A percentile compares a stretch with the other conserved stretches of the same genome.
Conservation (phyloP, 2,888 invertebrate species). For the Drosophila pegasa region DNA sequence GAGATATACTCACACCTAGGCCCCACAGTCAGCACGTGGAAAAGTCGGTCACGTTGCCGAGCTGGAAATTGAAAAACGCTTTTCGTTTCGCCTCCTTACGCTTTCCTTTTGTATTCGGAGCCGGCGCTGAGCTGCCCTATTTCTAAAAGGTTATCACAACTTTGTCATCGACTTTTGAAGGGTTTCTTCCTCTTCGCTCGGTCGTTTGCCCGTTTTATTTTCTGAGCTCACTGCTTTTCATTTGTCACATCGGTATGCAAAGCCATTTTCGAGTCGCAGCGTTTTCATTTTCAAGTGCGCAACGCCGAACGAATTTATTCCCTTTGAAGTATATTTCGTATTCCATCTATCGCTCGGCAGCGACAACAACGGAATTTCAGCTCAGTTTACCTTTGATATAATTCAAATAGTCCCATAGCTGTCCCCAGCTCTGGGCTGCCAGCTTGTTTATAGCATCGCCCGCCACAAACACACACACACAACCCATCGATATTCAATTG, state of each 20-base stretch:
- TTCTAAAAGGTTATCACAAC: slow-evolving; percentile 32
- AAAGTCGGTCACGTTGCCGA: slow-evolving; percentile 53
- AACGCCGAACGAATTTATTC: slow-evolving; percentile 8
- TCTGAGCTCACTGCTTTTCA: not conserved
- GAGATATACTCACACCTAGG: slow-evolving; percentile 6
- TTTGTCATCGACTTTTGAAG: slow-evolving; percentile 30
- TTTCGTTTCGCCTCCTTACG: slow-evolving; percentile 21
- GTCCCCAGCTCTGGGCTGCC: not conserved
- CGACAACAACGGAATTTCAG: slow-evolving; percentile 11
- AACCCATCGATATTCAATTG: not conserved
- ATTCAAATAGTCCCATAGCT: not conserved
- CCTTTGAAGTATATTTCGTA: slow-evolving; percentile 1
- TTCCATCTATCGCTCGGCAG: slow-evolving; percentile 4
- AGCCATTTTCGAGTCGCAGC: slow-evolving; percentile 1
- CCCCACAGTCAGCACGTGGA: slow-evolving; percentile 26
- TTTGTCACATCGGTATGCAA: slow-evolving; percentile 12
- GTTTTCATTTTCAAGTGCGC: slow-evolving; percentile 1
- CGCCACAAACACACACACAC: not conserved
- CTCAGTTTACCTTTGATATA: slow-evolving; percentile 9
- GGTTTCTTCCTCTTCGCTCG: not conserved
- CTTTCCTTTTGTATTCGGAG: slow-evolving; percentile 18
- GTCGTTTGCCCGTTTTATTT: not conserved
- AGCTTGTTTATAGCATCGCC: not conserved
- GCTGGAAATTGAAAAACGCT: slow-evolving; percentile 48
- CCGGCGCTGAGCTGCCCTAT: slow-evolving; percentile 17